These are phyloP conservation scores for Pachliopta kotzebuea DNA, from an alignment of 2,888 invertebrate genomes.

Conservation along the genomic window DNA sequence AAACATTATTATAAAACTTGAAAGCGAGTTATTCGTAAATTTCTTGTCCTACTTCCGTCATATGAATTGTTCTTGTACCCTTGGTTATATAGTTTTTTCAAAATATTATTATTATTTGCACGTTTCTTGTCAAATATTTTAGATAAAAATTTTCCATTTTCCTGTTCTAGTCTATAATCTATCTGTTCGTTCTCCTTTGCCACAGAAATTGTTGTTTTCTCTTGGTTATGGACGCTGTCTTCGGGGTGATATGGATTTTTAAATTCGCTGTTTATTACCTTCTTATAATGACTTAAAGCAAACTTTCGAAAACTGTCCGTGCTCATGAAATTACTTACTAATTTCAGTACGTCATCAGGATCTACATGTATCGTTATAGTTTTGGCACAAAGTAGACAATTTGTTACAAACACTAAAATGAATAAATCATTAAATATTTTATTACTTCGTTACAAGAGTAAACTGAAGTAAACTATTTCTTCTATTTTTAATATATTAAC, in stretches of 20 bases:
- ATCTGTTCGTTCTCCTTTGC: slow-evolving; percentile 20
- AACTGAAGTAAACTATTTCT: not conserved
- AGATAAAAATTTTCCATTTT: slow-evolving; percentile 25
- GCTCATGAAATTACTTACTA: slow-evolving; percentile 30
- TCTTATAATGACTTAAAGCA: slow-evolving; percentile 14
- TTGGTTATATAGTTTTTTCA: not conserved
- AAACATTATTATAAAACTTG: not conserved
- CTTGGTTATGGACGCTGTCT: slow-evolving; percentile 39
- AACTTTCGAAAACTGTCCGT: slow-evolving; percentile 17
- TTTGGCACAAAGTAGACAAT: not conserved
- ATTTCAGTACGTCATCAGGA: slow-evolving; percentile 31
- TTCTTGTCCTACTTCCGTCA: not conserved
- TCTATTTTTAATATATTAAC: not conserved
- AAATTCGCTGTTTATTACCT: slow-evolving; percentile 27
- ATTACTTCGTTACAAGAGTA: too few species aligned
- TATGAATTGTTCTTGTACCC: not conserved
- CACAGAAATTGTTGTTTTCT: slow-evolving; percentile 11
- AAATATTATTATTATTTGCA: not conserved
- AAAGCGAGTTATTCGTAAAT: not conserved
- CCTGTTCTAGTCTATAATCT: slow-evolving; percentile 24
- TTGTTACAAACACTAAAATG: slow-evolving; percentile 6
- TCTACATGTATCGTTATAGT: slow-evolving; percentile 33
- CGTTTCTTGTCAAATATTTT: slow-evolving; percentile 4
- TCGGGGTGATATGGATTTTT: slow-evolving; percentile 57
- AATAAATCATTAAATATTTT: not conserved